phyloP scores from a whole-genome alignment of 2,888 invertebrate species.

The Malthinus seriepunctatus region DNA sequence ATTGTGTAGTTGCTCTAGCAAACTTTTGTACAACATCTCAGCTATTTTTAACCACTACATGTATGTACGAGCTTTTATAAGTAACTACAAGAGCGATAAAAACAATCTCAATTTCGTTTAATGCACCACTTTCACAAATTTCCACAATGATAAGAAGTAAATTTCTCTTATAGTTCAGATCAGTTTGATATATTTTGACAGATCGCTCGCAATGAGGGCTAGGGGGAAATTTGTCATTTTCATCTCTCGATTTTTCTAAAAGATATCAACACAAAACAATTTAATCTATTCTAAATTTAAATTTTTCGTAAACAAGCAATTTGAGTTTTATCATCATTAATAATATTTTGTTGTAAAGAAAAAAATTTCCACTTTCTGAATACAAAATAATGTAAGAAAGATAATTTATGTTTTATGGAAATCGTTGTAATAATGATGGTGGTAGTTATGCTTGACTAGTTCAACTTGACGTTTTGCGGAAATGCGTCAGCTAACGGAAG shows the following conservation, averaged over 20 bases:
- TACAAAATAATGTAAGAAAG: slow-evolving; percentile 1
- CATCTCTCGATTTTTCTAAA: slow-evolving; percentile 11
- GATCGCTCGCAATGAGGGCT: slow-evolving; percentile 20
- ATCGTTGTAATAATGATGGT: slow-evolving; percentile 14
- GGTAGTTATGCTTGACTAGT: slow-evolving; percentile 23
- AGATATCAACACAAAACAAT: slow-evolving; percentile 2
- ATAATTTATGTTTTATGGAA: slow-evolving; percentile 10
- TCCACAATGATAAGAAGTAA: slow-evolving; percentile 36
- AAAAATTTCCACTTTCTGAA: neutral
- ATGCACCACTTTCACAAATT: slow-evolving; percentile 37
- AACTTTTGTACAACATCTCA: slow-evolving; percentile 9
- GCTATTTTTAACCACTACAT: slow-evolving; percentile 10
- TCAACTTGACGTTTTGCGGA: slow-evolving; percentile 31
- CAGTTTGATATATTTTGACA: slow-evolving; percentile 33
- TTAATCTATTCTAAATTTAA: slow-evolving; percentile 1
- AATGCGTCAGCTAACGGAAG: slow-evolving; percentile 37
- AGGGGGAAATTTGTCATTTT: slow-evolving; percentile 15
- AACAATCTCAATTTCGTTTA: slow-evolving; percentile 38
- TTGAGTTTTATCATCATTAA: neutral
- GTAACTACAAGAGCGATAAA: slow-evolving; percentile 31
- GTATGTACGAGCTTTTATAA: slow-evolving; percentile 20
- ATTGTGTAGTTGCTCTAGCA: slow-evolving; percentile 19
- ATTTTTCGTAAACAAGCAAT: slow-evolving; percentile 1
- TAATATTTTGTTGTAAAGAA: slow-evolving; percentile 2
- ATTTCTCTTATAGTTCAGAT: slow-evolving; percentile 32